Conservation (phyloP, 30 jellyfish, hydroid and myxozoan genomes). For the Hydractinia echinata region DNA sequence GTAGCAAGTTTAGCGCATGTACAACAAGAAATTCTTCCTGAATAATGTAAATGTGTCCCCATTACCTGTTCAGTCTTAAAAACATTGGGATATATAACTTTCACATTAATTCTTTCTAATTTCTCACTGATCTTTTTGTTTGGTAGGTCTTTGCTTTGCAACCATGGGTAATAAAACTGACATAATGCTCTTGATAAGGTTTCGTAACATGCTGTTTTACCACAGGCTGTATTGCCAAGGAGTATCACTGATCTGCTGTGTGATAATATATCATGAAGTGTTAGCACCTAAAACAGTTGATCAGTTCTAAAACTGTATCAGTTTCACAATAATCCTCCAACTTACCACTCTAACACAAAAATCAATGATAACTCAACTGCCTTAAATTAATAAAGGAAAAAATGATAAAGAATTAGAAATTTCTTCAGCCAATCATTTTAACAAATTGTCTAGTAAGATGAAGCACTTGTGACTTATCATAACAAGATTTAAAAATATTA, state of each 20-base stretch:
- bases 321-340: too few relatives aligned
- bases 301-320: too few relatives aligned
- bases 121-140: background rate
- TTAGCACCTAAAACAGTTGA: constrained; percentile 39
- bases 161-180: constrained; percentile 74
- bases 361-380: too few relatives aligned
- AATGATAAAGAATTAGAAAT: too few relatives aligned
- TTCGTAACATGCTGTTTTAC: constrained; percentile 69
- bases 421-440: too few relatives aligned
- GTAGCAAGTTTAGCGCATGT: too few relatives aligned
- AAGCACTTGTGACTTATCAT: too few relatives aligned
- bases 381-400: too few relatives aligned
- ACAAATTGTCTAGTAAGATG: too few relatives aligned
- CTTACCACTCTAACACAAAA: too few relatives aligned
- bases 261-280: constrained; percentile 39
- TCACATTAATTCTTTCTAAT: constrained; percentile 33
- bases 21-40: background rate
- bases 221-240: constrained; percentile 59
- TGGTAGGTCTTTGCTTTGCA: constrained; percentile 5
- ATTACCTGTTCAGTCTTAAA: constrained; percentile 44
- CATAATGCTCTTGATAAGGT: constrained; percentile 68
- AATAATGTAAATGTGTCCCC: background rate
- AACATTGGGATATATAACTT: constrained; percentile 52
- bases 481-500: too few relatives aligned
- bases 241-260: constrained; percentile 47